phyloP scores from a whole-genome alignment of 2,888 invertebrate genomes.

The Mimas tiliae region DNA sequence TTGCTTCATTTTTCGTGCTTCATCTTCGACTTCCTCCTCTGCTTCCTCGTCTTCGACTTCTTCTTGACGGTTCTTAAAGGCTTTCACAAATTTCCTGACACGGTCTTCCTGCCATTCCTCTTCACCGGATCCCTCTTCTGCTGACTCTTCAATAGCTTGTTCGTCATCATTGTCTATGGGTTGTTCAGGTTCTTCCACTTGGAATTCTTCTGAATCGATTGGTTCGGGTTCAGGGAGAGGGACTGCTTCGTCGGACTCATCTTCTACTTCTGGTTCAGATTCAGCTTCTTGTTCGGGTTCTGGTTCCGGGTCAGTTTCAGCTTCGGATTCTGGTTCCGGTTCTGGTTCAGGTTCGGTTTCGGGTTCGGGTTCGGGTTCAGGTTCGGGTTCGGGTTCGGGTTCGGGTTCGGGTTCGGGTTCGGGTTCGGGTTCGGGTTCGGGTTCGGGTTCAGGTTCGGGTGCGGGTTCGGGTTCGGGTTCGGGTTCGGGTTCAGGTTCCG shows the following conservation, averaged over 20 bases:
- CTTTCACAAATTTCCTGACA: slow-evolving; percentile 41
- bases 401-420: slow-evolving; percentile 58
- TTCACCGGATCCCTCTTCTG: slow-evolving; percentile 49
- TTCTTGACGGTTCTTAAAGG: slow-evolving; percentile 44
- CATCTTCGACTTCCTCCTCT: slow-evolving; percentile 33
- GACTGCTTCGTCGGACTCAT: slow-evolving; percentile 57
- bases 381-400: slow-evolving; percentile 57
- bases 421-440: slow-evolving; percentile 64
- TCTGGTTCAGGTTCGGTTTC: slow-evolving; percentile 59
- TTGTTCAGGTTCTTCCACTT: slow-evolving; percentile 37
- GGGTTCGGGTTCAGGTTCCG: slow-evolving; percentile 65
- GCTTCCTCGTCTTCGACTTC: slow-evolving; percentile 38
- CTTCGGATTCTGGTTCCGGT: slow-evolving; percentile 52
- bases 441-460: slow-evolving; percentile 60
- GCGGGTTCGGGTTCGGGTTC: slow-evolving; percentile 57
- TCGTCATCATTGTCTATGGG: slow-evolving; percentile 25
- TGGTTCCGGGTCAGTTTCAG: slow-evolving; percentile 49
- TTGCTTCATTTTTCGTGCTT: slow-evolving; percentile 31
- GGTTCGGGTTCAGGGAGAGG: slow-evolving; percentile 43
- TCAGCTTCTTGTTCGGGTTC: slow-evolving; percentile 59
- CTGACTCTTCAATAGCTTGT: slow-evolving; percentile 37
- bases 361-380: slow-evolving; percentile 49
- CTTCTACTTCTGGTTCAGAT: slow-evolving; percentile 53
- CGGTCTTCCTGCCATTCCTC: slow-evolving; percentile 48
- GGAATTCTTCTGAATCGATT: slow-evolving; percentile 54